These are phyloP conservation scores for Ceramica pisi DNA, from an alignment of 2,888 invertebrate genomes.

Conservation along the genomic window DNA sequence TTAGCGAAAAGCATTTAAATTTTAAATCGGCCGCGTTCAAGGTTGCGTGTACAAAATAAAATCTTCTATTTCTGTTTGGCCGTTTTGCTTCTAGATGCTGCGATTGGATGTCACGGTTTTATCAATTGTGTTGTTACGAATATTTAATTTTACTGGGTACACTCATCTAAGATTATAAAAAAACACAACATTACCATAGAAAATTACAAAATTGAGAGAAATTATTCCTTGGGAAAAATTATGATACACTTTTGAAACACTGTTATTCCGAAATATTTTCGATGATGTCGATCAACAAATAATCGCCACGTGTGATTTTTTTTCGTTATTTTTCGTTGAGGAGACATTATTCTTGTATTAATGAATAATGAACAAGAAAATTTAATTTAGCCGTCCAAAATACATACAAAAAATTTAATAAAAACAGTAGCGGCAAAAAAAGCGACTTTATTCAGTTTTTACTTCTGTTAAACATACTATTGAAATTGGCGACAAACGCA, in stretches of 20 bases:
- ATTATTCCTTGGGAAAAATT: too few relatives aligned
- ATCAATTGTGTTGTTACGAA: constrained; percentile 35
- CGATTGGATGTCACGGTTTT: constrained; percentile 33
- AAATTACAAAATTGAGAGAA: too few relatives aligned
- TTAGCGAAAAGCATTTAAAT: constrained; percentile 50
- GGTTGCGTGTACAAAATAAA: constrained; percentile 40
- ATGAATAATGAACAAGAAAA: not conserved
- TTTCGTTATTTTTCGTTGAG: too few relatives aligned
- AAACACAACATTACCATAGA: too few relatives aligned
- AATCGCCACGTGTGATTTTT: too few relatives aligned
- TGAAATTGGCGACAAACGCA: constrained; percentile 43
- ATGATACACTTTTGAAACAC: not conserved
- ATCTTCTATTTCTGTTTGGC: constrained; percentile 45
- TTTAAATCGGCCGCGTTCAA: constrained; percentile 42
- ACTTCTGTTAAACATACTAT: not conserved
- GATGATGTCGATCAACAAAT: not conserved
- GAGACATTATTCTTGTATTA: not conserved
- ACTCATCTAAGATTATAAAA: too few relatives aligned
- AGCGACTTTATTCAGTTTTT: not conserved
- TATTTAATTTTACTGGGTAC: not conserved
- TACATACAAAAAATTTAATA: not conserved
- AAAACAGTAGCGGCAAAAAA: not conserved
- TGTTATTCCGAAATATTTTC: not conserved
- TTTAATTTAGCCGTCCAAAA: not conserved
- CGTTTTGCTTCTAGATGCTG: constrained; percentile 4